Conservation (phyloP, 2,888 invertebrate genomes). For the Orchesellides sinensis region DNA sequence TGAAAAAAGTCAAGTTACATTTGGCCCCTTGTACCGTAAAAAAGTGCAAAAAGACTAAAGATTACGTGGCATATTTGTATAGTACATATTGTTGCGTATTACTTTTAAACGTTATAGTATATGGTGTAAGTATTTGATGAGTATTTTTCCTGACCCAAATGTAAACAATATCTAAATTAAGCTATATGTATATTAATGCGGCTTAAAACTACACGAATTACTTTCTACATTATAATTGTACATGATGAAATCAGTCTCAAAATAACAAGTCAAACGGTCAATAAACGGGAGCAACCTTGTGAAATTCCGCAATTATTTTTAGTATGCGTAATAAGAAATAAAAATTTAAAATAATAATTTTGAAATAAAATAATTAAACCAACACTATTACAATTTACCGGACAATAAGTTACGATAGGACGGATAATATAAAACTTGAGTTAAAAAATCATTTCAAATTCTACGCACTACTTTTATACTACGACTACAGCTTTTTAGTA, state of each 20-base stretch:
- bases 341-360: background rate
- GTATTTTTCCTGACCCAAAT: too few relatives aligned
- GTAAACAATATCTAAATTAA: too few relatives aligned
- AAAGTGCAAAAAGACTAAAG: too few relatives aligned
- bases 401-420: background rate
- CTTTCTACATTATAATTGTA: constrained; percentile 56
- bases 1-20: background rate
- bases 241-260: constrained; percentile 43
- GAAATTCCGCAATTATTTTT: background rate
- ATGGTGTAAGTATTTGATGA: too few relatives aligned
- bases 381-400: too few relatives aligned
- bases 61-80: too few relatives aligned
- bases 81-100: too few relatives aligned
- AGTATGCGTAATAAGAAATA: background rate
- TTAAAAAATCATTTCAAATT: background rate
- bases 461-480: background rate
- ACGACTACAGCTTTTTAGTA: constrained; percentile 23
- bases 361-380: too few relatives aligned
- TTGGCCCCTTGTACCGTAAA: too few relatives aligned
- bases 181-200: too few relatives aligned
- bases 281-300: background rate
- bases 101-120: too few relatives aligned
- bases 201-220: background rate
- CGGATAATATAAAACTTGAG: background rate
- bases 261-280: constrained; percentile 6